Conservation (phyloP, 1,140 invertebrate genomes). For the Nylanderia fulva region DNA sequence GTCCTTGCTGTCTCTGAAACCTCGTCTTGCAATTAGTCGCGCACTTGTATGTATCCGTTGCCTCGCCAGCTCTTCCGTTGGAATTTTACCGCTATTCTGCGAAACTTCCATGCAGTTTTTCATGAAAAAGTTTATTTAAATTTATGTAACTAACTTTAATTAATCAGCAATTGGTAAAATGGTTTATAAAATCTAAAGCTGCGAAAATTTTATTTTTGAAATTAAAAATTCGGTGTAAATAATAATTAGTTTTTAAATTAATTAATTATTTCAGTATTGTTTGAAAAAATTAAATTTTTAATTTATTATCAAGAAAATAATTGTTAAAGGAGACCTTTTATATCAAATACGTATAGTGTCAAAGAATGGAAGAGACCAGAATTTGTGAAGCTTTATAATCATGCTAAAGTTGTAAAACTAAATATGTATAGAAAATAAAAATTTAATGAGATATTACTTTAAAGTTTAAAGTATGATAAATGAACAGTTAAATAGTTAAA, state of each 20-base stretch:
- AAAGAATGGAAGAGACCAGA: too few species aligned
- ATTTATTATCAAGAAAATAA: neutral
- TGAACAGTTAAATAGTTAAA: neutral
- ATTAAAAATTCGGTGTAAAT: neutral
- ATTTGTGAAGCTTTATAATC: neutral
- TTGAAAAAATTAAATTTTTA: neutral
- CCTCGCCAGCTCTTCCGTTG: neutral
- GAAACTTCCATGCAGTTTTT: neutral
- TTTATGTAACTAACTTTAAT: too few species aligned
- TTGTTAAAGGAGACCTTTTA: neutral
- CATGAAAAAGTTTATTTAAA: neutral
- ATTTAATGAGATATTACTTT: neutral
- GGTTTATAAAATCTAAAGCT: too few species aligned
- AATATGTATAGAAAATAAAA: neutral
- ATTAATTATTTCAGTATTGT: too few species aligned
- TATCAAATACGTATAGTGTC: neutral
- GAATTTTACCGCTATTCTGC: neutral
- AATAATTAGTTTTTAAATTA: too few species aligned
- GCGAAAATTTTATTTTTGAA: neutral
- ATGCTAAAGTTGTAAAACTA: neutral
- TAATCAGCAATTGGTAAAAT: too few species aligned
- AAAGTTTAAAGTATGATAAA: neutral
- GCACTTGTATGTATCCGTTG: neutral
- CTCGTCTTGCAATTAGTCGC: constrained; percentile 2
- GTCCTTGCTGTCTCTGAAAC: constrained; percentile 24